These are phyloP conservation scores for Mellilla xanthometata DNA, from an alignment of 2,888 invertebrate genomes.

Conservation along the genomic window DNA sequence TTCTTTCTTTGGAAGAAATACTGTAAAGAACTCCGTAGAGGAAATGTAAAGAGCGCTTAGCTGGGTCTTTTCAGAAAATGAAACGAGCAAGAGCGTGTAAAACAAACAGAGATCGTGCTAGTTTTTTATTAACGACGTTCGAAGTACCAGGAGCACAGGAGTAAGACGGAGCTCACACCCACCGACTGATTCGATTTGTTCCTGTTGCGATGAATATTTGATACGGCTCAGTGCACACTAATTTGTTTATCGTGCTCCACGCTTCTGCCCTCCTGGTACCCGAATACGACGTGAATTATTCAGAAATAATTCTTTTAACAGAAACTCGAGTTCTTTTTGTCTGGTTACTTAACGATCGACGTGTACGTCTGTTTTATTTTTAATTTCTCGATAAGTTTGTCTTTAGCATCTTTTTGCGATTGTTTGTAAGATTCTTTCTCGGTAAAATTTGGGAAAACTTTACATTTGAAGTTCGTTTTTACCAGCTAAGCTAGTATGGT, in stretches of 20 bases:
- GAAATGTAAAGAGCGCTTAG: too few species aligned
- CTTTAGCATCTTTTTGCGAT: too few species aligned
- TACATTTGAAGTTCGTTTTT: too few species aligned
- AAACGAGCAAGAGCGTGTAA: too few species aligned
- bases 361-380: too few species aligned
- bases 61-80: too few species aligned
- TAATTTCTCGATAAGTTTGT: too few species aligned
- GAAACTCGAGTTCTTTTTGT: not conserved
- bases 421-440: too few species aligned
- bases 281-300: slow-evolving; percentile 52
- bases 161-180: slow-evolving; percentile 66
- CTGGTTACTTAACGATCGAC: not conserved
- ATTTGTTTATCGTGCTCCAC: slow-evolving; percentile 77
- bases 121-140: slow-evolving; percentile 56
- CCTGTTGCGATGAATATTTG: slow-evolving; percentile 80
- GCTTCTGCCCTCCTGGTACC: slow-evolving; percentile 57
- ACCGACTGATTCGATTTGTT: slow-evolving; percentile 80
- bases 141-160: slow-evolving; percentile 53
- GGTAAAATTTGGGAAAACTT: too few species aligned
- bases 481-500: too few species aligned
- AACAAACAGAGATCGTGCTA: slow-evolving; percentile 38
- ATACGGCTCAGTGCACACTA: slow-evolving; percentile 79
- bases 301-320: slow-evolving; percentile 33
- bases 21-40: too few species aligned
- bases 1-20: too few species aligned